Evolutionary conservation across 1,140 invertebrate genomes (phyloP), one percentile per base, ranked within the genome.

Genomic region (Magallana angulata): DNA sequence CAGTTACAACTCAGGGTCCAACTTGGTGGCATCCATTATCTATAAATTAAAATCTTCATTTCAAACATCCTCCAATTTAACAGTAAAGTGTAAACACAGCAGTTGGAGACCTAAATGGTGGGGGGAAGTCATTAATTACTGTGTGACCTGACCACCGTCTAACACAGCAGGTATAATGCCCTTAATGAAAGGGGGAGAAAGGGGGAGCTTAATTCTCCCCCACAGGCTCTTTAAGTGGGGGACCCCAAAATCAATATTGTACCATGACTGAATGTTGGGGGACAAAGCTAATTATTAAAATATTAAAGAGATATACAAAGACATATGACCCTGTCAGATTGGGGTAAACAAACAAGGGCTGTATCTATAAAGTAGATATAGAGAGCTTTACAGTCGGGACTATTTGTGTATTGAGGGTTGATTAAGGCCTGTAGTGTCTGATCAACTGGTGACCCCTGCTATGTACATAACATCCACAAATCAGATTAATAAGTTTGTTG

Each of bases 41-140:
- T 76, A 30, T 76, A 76, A 76, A 76, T 76, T 76, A 76, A 76
- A 76, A 76, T 76, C 68, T 76, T 76, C 68, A 76, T 76, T 36
- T 76, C 68, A 76, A 76, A 76, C 68, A 76, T 8, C 68, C 68
- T 76, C 68, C 68, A 76, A 36, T 76, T 76, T 76, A 76, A 76
- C 68, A 76, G 68, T 76, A 30, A 18, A 76, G 68, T 76, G 68
- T 76, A 76, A 76, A 76, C 68, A 76, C 68, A 76, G 24, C 68
- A 76, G 68, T 76, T 30, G 68, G 68, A 30, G 68, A 76, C 14
- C 68, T 76, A 76, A 76, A 76, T 76, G 68, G 7, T 76, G 68
- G 8, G 36, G 68, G 68, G 68, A 76, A 76, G 68, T 76, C 68
- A 76, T 76, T 76, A 76, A 76, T 76, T 76, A 76, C 68, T 76